phyloP scores from a whole-genome alignment of 2,797 vertebrate genomes.

The Rhadinocentrus ornatus region DNA sequence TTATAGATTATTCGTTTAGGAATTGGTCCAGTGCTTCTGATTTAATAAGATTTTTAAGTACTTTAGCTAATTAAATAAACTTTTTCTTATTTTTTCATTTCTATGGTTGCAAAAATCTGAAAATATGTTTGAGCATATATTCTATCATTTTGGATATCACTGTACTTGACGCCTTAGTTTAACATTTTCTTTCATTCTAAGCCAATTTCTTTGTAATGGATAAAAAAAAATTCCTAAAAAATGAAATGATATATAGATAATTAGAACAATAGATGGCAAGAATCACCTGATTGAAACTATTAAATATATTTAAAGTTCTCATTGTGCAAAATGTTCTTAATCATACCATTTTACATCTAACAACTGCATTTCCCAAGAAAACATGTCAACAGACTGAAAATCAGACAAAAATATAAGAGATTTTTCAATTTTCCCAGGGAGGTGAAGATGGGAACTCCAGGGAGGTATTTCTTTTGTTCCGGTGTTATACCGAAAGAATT shows the following conservation, averaged over 20 bases:
- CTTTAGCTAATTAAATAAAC: background rate
- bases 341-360: background rate
- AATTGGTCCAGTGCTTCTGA: background rate
- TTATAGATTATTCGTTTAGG: background rate
- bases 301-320: background rate
- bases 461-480: too few relatives aligned
- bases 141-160: background rate
- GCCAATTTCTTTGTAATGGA: background rate
- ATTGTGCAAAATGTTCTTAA: background rate
- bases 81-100: background rate
- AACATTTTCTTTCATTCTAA: slow-evolving; percentile 5
- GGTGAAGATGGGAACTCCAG: too few relatives aligned
- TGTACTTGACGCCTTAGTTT: background rate
- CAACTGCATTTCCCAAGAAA: background rate
- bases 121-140: background rate
- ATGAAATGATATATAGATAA: background rate
- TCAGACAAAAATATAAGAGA: too few relatives aligned
- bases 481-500: too few relatives aligned
- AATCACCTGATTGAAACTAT: background rate
- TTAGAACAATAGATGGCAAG: background rate
- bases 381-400: too few relatives aligned
- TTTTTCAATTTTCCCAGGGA: too few relatives aligned
- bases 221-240: background rate
- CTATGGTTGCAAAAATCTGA: background rate
- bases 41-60: background rate